Conservation (phyloP, 2,888 invertebrate genomes). For the Sarcophaga rosellei region DNA sequence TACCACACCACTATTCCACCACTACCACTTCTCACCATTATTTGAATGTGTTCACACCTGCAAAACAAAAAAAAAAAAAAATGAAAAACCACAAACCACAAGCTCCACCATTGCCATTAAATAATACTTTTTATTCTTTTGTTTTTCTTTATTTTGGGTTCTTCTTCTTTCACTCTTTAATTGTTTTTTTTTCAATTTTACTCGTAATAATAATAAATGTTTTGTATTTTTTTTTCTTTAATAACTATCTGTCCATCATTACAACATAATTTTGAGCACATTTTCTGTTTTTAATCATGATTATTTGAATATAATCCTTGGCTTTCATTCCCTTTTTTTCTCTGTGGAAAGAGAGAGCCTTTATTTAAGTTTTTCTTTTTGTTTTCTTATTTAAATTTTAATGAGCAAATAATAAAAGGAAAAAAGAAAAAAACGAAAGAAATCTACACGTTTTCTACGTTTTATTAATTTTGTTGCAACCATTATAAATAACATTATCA, state of each 20-base stretch:
- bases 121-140: conserved; percentile 38
- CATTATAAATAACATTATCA: conserved; percentile 43
- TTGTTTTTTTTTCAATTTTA: conserved; percentile 46
- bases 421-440: not conserved
- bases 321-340: conserved; percentile 28
- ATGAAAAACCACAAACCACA: conserved; percentile 42
- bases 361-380: conserved; percentile 42
- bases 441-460: conserved; percentile 26
- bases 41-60: conserved; percentile 60
- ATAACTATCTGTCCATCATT: conserved; percentile 44
- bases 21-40: conserved; percentile 31
- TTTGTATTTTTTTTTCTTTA: conserved; percentile 19
- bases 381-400: conserved; percentile 32
- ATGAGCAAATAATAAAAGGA: no score
- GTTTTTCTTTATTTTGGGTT: conserved; percentile 47
- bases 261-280: conserved; percentile 55
- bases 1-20: conserved; percentile 27
- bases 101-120: conserved; percentile 28
- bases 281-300: conserved; percentile 5
- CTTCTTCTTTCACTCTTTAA: conserved; percentile 28
- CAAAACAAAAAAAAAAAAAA: not conserved
- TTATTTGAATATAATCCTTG: conserved; percentile 39
- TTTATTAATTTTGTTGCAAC: conserved; percentile 27
- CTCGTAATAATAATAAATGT: conserved; percentile 51
- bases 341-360: not conserved